Conservation (phyloP, 2,797 vertebrate species). For the Rallus crepitans region DNA sequence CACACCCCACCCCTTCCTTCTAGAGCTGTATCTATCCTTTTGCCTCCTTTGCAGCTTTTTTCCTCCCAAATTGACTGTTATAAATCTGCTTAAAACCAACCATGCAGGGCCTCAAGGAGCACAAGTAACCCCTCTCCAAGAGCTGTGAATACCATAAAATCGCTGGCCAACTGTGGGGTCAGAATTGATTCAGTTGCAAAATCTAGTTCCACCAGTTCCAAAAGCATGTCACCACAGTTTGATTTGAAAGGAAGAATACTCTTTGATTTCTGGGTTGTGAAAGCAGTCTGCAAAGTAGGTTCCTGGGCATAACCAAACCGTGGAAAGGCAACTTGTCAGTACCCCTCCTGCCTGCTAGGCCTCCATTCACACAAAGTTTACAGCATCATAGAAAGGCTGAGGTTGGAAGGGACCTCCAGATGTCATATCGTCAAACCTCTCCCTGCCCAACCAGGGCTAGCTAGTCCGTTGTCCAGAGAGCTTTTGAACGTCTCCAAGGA, state of each 20-base stretch:
- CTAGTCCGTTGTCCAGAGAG: background rate
- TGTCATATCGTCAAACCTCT: background rate
- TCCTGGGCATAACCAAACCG: background rate
- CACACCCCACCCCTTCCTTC: background rate
- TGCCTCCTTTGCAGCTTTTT: background rate
- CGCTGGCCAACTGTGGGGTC: background rate
- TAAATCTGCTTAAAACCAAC: background rate
- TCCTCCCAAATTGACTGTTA: background rate
- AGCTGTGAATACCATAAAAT: background rate
- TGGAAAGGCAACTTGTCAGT: background rate
- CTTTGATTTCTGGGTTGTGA: background rate
- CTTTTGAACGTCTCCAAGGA: background rate
- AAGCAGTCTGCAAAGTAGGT: background rate
- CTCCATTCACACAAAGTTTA: background rate
- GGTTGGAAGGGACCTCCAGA: background rate
- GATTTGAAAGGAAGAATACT: background rate
- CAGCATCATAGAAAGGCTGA: background rate
- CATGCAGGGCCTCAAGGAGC: background rate
- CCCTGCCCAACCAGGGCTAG: background rate
- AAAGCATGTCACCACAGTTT: background rate
- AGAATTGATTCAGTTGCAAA: background rate
- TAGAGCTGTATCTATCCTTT: background rate
- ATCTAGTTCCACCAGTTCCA: background rate
- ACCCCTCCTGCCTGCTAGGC: background rate
- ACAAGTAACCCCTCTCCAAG: background rate